A percentile compares a stretch with the other conserved stretches of the same genome.
Conservation (phyloP, 2,797 vertebrate species). For the Sternotherus odoratus region DNA sequence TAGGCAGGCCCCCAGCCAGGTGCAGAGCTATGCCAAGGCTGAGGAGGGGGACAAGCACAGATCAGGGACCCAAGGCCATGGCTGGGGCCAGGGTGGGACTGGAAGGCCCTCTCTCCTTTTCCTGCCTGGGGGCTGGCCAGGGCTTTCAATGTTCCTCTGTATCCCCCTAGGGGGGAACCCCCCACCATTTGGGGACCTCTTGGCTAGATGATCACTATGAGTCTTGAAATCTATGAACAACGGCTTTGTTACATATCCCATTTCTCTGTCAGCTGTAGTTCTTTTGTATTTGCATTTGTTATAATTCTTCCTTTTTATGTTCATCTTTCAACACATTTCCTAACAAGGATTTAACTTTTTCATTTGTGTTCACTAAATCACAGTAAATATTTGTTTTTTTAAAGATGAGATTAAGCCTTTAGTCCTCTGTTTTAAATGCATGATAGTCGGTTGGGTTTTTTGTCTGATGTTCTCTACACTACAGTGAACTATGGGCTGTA, state of each 20-base stretch:
- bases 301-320: slow-evolving; percentile 32
- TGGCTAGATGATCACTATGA: not conserved
- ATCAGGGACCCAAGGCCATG: too few species aligned
- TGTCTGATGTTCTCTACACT: slow-evolving; percentile 62
- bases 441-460: slow-evolving; percentile 1
- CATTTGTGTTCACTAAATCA: slow-evolving; percentile 6
- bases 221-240: not conserved
- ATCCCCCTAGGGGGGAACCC: too few species aligned
- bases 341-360: slow-evolving; percentile 53
- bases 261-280: slow-evolving; percentile 2
- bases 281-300: not conserved
- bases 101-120: too few species aligned
- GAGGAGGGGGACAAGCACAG: too few species aligned
- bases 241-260: not conserved
- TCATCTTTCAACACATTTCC: slow-evolving; percentile 14
- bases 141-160: too few species aligned
- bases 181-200: too few species aligned
- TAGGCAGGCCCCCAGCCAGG: too few species aligned
- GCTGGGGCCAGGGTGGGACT: too few species aligned
- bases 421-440: slow-evolving; percentile 62
- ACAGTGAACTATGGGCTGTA: slow-evolving; percentile 42
- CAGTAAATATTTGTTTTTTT: not conserved
- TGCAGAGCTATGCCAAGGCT: too few species aligned
- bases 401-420: slow-evolving; percentile 42
- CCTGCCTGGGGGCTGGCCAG: too few species aligned